phyloP scores from a whole-genome alignment of 2,113 vertebrate genomes.

The Prunella himalayana region DNA sequence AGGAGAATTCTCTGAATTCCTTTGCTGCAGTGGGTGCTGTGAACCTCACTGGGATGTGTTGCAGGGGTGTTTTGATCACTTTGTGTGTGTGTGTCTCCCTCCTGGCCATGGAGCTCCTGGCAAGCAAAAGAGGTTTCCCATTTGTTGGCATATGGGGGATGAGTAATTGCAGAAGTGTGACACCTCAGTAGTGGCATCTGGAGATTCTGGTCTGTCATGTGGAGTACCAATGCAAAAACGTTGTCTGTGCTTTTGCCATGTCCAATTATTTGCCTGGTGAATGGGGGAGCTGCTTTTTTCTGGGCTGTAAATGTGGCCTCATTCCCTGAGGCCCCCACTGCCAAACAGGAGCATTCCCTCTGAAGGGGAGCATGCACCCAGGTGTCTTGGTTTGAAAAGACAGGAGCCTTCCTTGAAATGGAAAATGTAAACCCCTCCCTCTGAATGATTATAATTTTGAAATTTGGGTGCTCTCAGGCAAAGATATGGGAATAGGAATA shows the following conservation, averaged over 20 bases:
- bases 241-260: neutral
- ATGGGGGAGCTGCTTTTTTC: neutral
- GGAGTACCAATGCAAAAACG: neutral
- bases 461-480: too few relatives aligned
- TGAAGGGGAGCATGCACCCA: neutral
- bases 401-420: too few relatives aligned
- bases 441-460: too few relatives aligned
- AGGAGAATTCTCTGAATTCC: neutral
- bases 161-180: neutral
- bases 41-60: neutral
- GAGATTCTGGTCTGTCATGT: neutral
- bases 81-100: fast-evolving
- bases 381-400: fast-evolving
- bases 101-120: neutral
- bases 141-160: neutral
- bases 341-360: neutral
- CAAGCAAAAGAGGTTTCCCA: neutral
- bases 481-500: too few relatives aligned
- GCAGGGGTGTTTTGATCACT: neutral
- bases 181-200: neutral
- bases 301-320: neutral
- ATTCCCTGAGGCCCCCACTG: neutral
- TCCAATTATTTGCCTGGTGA: neutral
- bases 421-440: too few relatives aligned
- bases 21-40: neutral